These are phyloP conservation scores for Phrynocephalus forsythii DNA, from an alignment of 2,797 vertebrate genomes.

Conservation along the genomic window DNA sequence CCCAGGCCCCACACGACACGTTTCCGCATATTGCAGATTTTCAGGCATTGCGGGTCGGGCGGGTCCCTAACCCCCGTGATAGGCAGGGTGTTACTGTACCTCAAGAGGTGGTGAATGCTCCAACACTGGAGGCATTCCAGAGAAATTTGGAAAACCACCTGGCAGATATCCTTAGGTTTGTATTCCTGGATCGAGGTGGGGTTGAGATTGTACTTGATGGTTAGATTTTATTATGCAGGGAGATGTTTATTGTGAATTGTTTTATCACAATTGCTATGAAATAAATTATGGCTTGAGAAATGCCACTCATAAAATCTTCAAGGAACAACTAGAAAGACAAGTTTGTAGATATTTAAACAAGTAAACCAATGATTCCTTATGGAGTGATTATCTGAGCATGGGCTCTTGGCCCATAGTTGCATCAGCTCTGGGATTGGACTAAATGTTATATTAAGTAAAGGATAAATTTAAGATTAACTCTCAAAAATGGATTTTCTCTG, in stretches of 20 bases:
- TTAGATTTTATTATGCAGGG: neutral
- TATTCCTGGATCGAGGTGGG: too few species aligned
- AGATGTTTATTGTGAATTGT: neutral
- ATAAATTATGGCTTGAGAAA: neutral
- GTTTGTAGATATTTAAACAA: neutral
- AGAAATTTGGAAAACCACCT: too few species aligned
- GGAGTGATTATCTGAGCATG: neutral
- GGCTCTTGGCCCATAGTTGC: fast-evolving
- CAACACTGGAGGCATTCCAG: too few species aligned
- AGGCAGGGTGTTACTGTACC: too few species aligned
- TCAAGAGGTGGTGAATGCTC: neutral
- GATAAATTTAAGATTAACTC: neutral
- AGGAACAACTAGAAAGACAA: neutral
- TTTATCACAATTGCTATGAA: neutral
- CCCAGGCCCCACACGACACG: too few species aligned
- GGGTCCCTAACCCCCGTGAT: too few species aligned
- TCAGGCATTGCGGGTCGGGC: too few species aligned
- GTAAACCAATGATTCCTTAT: neutral
- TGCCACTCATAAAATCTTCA: neutral
- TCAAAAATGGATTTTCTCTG: neutral
- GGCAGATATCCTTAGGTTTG: too few species aligned
- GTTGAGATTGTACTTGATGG: too few species aligned
- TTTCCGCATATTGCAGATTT: too few species aligned
- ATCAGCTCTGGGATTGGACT: neutral
- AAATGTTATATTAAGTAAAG: neutral